Conservation (phyloP, 2,888 invertebrate genomes). For the Desoria tigrina region DNA sequence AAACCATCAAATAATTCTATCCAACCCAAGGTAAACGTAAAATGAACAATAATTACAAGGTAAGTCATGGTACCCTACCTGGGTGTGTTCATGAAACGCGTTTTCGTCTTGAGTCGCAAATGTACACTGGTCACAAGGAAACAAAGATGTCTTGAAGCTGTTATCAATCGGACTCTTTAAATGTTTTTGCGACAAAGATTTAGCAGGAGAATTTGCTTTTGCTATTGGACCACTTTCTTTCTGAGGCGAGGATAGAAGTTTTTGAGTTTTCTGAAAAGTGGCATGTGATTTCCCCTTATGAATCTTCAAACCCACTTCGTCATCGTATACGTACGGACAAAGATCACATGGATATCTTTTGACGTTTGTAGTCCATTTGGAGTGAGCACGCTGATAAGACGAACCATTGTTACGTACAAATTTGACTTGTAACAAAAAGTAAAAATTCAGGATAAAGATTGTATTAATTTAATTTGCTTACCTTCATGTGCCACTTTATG, state of each 20-base stretch:
- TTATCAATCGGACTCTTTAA: too few relatives aligned
- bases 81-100: too few relatives aligned
- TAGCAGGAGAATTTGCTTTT: too few relatives aligned
- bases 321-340: not conserved
- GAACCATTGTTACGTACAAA: not conserved
- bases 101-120: too few relatives aligned
- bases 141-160: too few relatives aligned
- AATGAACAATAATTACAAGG: too few relatives aligned
- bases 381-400: constrained; percentile 1
- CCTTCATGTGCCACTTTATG: constrained; percentile 3
- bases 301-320: not conserved
- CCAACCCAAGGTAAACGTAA: too few relatives aligned
- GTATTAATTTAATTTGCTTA: not conserved
- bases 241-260: not conserved
- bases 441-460: not conserved
- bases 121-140: too few relatives aligned
- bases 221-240: not conserved
- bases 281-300: not conserved
- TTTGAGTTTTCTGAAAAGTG: not conserved
- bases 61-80: too few relatives aligned
- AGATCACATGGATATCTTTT: constrained; percentile 5
- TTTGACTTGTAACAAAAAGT: not conserved
- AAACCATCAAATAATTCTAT: too few relatives aligned
- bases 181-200: too few relatives aligned
- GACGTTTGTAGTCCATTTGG: not conserved